Evolutionary conservation across 2,888 invertebrate genomes (phyloP), one percentile per base, ranked within the genome.

Genomic region (Perdita meconis): DNA sequence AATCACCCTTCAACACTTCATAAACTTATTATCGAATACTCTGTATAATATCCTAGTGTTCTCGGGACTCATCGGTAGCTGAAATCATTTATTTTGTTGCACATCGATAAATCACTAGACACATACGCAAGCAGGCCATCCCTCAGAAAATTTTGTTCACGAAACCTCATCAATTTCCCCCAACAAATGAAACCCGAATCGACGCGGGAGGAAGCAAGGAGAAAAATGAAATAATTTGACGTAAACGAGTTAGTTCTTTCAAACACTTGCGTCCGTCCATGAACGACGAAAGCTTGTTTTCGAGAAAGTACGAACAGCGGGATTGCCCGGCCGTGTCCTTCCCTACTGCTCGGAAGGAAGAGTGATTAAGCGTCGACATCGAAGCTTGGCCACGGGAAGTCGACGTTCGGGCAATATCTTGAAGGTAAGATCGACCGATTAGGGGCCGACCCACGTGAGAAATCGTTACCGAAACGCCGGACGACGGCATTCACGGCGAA

Each of bases 401-500:
- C 36, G 64, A 40, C 44, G 56, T 38, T 30, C 53, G 19, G 30
- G 26, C 26, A 19, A n/a, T 26, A 68, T 76, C 77, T 68, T 55
- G 67, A 26, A 69, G 78, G 60, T 56, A 26, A 47, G 79, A 67
- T 68, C 57, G 72, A 30, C 24, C 79, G 79, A 78, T 79, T 79
- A 79, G 61, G 47, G 38, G 16, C 30, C 22, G 60, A 60, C 36
- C 56, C 65, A 8, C 55, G 72, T 56, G 70, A 69, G 81, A 68
- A 78, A 80, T 68, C 63, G 74, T 78, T 64, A 55, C 44, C 72
- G 78, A 74, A 83, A 78, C 51, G 64, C 66, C 57, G 51, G 59
- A 55, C 42, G 57, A 50, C 57, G 72, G 61, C 22, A 65, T 64
- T 79, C 64, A 60, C 30, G 63, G 51, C 19, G 80, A 76, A 77